phyloP scores from a whole-genome alignment of 2,888 invertebrate genomes.

The Melinaea marsaeus region DNA sequence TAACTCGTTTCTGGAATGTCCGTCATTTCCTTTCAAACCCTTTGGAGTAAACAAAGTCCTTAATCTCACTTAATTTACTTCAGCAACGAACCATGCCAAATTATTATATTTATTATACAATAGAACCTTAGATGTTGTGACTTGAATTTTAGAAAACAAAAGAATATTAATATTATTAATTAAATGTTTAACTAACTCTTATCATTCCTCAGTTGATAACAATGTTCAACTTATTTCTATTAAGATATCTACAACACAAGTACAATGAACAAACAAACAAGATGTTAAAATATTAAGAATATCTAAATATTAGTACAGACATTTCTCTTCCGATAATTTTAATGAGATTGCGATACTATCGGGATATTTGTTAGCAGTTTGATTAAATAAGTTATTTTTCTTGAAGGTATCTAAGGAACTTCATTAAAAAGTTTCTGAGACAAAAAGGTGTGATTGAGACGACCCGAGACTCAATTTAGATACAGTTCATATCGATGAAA shows the following conservation, averaged over 20 bases:
- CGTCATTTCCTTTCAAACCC: neutral
- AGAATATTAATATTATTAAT: too few species aligned
- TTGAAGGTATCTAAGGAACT: conserved; percentile 35
- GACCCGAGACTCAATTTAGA: neutral
- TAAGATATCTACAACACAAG: neutral
- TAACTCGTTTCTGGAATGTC: conserved; percentile 25
- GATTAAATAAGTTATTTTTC: conserved; percentile 54
- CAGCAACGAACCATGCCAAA: too few species aligned
- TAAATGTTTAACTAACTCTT: too few species aligned
- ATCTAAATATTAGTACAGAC: conserved; percentile 8
- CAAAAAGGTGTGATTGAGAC: conserved; percentile 36
- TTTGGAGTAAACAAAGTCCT: too few species aligned
- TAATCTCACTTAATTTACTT: neutral
- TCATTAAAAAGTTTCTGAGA: conserved; percentile 44
- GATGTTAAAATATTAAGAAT: too few species aligned
- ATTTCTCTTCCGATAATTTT: conserved; percentile 31
- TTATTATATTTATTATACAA: neutral
- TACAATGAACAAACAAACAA: neutral
- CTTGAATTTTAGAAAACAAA: too few species aligned
- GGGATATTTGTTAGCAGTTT: conserved; percentile 43
- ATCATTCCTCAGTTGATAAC: too few species aligned
- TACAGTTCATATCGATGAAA: neutral
- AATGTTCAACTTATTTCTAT: too few species aligned
- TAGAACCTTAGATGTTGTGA: too few species aligned
- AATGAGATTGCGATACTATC: conserved; percentile 46